Percentiles rank a stretch among this genome's conserved stretches.
Evolutionary conservation across 2,113 vertebrate species (phyloP).

Genomic region (Gallinago paraguaiae): DNA sequence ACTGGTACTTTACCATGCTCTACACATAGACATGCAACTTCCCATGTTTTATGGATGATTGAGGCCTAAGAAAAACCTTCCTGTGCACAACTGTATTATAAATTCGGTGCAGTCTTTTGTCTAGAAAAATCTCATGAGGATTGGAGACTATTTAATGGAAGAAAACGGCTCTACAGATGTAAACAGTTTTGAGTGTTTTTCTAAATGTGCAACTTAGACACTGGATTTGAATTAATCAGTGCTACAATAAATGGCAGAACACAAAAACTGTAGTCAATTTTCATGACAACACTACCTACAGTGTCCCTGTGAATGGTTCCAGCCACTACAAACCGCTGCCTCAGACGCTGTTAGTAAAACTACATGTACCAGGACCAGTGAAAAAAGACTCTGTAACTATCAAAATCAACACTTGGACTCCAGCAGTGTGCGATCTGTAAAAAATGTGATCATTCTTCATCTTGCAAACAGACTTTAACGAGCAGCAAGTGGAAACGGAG

Average conservation of each 20-base stretch:
- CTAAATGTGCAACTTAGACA: neutral
- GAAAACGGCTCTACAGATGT: neutral
- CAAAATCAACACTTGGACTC: neutral
- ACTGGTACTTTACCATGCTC: neutral
- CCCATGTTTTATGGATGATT: neutral
- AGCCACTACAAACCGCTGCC: neutral
- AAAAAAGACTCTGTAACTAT: neutral
- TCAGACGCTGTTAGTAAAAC: neutral
- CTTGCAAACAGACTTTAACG: neutral
- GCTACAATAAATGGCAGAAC: neutral
- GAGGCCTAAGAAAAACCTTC: neutral
- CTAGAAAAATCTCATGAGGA: neutral
- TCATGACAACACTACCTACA: neutral
- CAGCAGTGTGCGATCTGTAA: neutral
- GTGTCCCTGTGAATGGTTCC: neutral
- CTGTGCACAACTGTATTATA: neutral
- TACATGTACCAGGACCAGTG: neutral
- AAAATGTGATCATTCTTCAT: neutral
- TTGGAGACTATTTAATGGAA: neutral
- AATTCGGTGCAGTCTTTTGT: neutral
- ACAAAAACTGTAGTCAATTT: neutral
- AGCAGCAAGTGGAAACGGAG: neutral
- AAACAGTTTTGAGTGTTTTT: neutral
- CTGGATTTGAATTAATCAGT: neutral
- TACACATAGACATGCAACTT: neutral